A percentile compares a stretch with the other conserved stretches of the same genome.
Evolutionary conservation across 2,113 vertebrate species (phyloP).

Genomic region (Thinocorus orbignyianus): DNA sequence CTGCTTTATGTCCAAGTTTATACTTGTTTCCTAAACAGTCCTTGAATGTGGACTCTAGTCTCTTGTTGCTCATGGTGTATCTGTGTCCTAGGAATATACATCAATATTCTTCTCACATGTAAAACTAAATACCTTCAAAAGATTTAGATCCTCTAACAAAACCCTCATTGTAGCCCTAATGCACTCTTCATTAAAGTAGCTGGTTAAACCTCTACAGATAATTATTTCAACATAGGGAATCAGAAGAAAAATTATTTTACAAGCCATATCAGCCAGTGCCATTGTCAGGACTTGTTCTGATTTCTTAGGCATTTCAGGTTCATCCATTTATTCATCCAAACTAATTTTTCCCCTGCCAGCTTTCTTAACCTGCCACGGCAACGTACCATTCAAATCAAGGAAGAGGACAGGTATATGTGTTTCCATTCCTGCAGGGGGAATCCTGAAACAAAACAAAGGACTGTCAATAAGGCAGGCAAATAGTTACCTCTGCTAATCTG

Average conservation of each 20-base stretch:
- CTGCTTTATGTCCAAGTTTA: background rate
- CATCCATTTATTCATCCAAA: background rate
- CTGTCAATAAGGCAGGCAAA: constrained; percentile 6
- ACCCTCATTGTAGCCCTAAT: background rate
- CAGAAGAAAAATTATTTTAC: background rate
- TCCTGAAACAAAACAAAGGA: constrained; percentile 78
- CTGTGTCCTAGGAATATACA: background rate
- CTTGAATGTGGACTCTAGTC: background rate
- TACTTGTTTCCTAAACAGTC: background rate
- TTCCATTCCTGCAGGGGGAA: constrained; percentile 92
- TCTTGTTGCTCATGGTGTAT: background rate
- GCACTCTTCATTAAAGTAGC: background rate
- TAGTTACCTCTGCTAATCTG: background rate
- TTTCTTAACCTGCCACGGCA: background rate
- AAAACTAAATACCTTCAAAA: background rate
- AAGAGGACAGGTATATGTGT: constrained; percentile 95
- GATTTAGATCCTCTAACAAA: background rate
- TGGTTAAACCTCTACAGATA: background rate
- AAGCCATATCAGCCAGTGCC: background rate
- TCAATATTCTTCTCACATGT: background rate
- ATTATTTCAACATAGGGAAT: background rate
- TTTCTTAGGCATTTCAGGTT: background rate
- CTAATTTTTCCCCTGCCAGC: background rate
- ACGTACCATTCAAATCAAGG: constrained; percentile 94
- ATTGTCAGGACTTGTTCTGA: background rate